These are phyloP conservation scores for Diogma glabrata DNA, from an alignment of 2,888 invertebrate species.

Conservation along the genomic window DNA sequence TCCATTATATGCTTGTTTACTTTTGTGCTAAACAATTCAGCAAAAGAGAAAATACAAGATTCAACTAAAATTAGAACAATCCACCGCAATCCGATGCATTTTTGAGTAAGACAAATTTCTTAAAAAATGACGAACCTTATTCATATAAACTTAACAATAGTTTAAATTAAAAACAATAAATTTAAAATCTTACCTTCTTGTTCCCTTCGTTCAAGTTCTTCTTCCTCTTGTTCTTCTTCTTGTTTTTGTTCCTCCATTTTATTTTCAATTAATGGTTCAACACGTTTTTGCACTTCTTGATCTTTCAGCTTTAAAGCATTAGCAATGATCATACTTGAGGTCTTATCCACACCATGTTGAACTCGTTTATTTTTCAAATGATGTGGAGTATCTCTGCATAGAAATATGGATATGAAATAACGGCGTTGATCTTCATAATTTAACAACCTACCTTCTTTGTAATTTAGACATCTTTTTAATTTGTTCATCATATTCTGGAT, in stretches of 20 bases:
- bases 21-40: too few species aligned
- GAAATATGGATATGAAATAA: too few species aligned
- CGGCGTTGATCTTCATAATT: neutral
- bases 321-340: conserved; percentile 51
- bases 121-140: too few species aligned
- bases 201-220: conserved; percentile 1
- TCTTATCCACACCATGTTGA: conserved; percentile 51
- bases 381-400: conserved; percentile 92
- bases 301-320: conserved; percentile 31
- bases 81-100: too few species aligned
- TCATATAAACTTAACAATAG: too few species aligned
- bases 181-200: neutral
- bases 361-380: conserved; percentile 97
- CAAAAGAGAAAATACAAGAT: too few species aligned
- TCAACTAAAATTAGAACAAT: too few species aligned
- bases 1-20: too few species aligned
- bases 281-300: conserved; percentile 25
- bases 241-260: conserved; percentile 25
- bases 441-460: conserved; percentile 31
- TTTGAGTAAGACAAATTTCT: too few species aligned
- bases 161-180: too few species aligned
- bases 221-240: conserved; percentile 9
- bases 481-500: conserved; percentile 29
- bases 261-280: conserved; percentile 3
- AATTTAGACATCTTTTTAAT: conserved; percentile 36